Evolutionary conservation across 2,888 invertebrate species (phyloP).

Genomic region (Athetis lepigone): DNA sequence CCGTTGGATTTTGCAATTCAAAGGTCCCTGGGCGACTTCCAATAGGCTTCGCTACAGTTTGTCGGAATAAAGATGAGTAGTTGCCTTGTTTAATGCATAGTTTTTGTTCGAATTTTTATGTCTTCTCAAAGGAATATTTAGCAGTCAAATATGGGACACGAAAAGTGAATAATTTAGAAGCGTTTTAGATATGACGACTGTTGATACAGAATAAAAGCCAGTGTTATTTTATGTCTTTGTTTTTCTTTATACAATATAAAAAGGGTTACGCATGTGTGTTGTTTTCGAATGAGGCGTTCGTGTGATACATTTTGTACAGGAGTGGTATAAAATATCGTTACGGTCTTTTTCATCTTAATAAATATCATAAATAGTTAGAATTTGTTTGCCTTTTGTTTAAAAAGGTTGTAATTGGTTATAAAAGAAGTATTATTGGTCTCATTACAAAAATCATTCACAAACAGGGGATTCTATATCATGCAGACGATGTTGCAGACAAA

Average conservation of each 20-base stretch:
- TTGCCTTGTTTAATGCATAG: constrained; percentile 69
- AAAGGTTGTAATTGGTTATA: too few species aligned
- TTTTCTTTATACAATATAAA: constrained; percentile 4
- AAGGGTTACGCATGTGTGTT: constrained; percentile 31
- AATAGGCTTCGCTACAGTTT: constrained; percentile 72
- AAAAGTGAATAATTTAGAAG: constrained; percentile 46
- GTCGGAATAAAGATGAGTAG: constrained; percentile 72
- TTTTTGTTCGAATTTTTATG: constrained; percentile 52
- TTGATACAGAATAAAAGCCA: constrained; percentile 19
- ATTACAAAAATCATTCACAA: too few species aligned
- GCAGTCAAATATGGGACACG: constrained; percentile 46
- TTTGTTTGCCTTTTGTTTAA: too few species aligned
- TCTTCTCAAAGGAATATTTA: constrained; percentile 55
- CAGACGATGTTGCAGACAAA: too few species aligned
- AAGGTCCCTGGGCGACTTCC: constrained; percentile 70
- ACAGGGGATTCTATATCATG: too few species aligned
- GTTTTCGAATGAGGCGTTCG: constrained; percentile 16
- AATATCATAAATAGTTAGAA: too few species aligned
- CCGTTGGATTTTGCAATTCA: constrained; percentile 80
- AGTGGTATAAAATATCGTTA: neutral
- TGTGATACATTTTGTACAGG: constrained; percentile 3
- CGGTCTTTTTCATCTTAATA: too few species aligned
- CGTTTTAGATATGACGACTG: constrained; percentile 23
- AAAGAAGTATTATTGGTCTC: too few species aligned
- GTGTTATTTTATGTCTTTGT: constrained; percentile 21